Evolutionary conservation across 2,888 invertebrate species (phyloP).

Genomic region (Amphipyra tragopoginis): DNA sequence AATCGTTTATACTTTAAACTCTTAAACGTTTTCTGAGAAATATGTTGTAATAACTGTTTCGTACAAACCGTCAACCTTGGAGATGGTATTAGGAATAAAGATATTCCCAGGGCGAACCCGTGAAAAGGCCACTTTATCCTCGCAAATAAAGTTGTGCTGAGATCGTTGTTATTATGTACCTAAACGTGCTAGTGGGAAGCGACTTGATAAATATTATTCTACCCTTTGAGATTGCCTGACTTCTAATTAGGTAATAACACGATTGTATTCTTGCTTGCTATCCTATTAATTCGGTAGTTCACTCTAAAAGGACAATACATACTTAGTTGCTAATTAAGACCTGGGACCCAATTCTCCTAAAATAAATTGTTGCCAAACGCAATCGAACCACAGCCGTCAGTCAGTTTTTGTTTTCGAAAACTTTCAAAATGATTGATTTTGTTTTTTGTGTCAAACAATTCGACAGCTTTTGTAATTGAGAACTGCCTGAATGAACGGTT

Average conservation of each 20-base stretch:
- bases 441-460: too few species aligned
- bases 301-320: too few species aligned
- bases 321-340: too few species aligned
- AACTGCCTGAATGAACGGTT: too few species aligned
- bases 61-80: constrained; percentile 37
- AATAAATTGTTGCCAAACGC: too few species aligned
- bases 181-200: constrained; percentile 49
- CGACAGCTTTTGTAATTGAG: too few species aligned
- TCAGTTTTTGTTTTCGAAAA: too few species aligned
- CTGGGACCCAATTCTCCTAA: too few species aligned
- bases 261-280: neutral
- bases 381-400: too few species aligned
- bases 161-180: constrained; percentile 54
- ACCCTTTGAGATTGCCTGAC: constrained; percentile 4
- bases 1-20: constrained; percentile 41
- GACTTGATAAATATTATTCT: constrained; percentile 23
- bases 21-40: constrained; percentile 26
- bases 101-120: constrained; percentile 54
- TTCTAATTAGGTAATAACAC: constrained; percentile 15
- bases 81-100: constrained; percentile 58
- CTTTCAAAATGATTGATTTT: too few species aligned
- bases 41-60: constrained; percentile 42
- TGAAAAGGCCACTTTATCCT: constrained; percentile 54
- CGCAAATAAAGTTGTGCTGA: constrained; percentile 60
- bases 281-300: too few species aligned